A percentile compares a stretch with the other conserved stretches of the same genome.
Evolutionary conservation across 2,797 vertebrate species (phyloP).

Genomic region (Columba guinea): DNA sequence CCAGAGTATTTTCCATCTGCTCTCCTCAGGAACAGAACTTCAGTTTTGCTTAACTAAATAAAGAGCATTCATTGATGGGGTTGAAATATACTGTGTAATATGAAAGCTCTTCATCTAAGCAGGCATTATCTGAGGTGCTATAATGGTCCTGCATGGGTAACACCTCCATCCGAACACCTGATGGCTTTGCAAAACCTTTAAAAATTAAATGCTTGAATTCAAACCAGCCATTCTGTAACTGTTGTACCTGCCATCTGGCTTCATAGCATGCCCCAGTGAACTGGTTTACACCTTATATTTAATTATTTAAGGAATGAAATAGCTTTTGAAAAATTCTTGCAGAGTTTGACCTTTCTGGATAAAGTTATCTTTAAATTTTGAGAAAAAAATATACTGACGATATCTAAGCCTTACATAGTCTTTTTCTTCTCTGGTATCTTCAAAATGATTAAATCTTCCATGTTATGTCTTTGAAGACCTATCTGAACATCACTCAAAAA

Average conservation of each 20-base stretch:
- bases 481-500: neutral
- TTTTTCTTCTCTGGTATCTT: slow-evolving; percentile 53
- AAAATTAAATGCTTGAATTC: slow-evolving; percentile 32
- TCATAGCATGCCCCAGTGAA: slow-evolving; percentile 6
- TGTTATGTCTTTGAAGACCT: slow-evolving; percentile 42
- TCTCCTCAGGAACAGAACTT: neutral
- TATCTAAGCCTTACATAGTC: slow-evolving; percentile 11
- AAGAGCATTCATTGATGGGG: neutral
- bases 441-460: slow-evolving; percentile 16
- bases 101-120: slow-evolving; percentile 39
- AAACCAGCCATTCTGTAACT: slow-evolving; percentile 46
- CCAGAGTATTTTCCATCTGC: slow-evolving; percentile 3
- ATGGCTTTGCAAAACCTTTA: slow-evolving; percentile 43
- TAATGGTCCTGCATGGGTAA: slow-evolving; percentile 24
- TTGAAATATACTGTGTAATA: slow-evolving; percentile 27
- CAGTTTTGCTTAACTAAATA: slow-evolving; percentile 49
- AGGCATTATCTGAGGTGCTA: slow-evolving; percentile 56
- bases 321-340: slow-evolving; percentile 45
- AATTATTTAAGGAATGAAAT: slow-evolving; percentile 61
- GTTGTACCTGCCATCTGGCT: slow-evolving; percentile 31
- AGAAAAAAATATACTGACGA: neutral
- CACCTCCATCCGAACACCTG: slow-evolving; percentile 9
- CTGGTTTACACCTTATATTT: slow-evolving; percentile 21
- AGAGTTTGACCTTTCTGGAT: slow-evolving; percentile 44
- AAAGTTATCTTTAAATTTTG: slow-evolving; percentile 58